Base-by-base conservation (phyloP, 2,888 invertebrate genomes). In the Netelia inedita region DNA sequence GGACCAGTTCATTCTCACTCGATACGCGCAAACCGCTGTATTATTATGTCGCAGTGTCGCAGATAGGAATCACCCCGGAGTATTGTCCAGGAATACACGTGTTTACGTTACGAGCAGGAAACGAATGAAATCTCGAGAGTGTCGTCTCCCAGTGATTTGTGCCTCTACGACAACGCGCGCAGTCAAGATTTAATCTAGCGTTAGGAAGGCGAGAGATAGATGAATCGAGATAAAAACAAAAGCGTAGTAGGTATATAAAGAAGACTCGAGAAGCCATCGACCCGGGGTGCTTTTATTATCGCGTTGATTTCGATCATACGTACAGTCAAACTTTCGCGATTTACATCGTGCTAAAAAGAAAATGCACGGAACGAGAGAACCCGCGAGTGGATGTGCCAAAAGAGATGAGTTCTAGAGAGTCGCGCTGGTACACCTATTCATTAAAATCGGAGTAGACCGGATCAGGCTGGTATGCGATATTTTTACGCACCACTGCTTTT, bases 161-260 rank as follows among this genome's bases (percentile, higher is more conserved):
- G 46, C 68, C 35, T 35, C 6, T 59, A 59, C 74, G 79, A 83
- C 74, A 68, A 83, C 69, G 74, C 79, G 14, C n/a, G 6, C 16
- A 5, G 16, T 59, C 14, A 59, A 73, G 79, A 79, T 83, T 69
- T 69, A 74, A 83, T 83, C 82, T 66, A 19, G 68, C 35, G 79
- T 21, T 10, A 14, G 59, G 50, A 23, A 66, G 21, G 50, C 55
- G 79, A 66, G 43, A 55, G 63, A 74, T 78, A 55, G 46, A 79
- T 74, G 66, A 79, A 79, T 68, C 46, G 63, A 79, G 74, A 83
- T 83, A 57, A 83, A 75, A 79, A 72, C 61, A 69, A 73, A 35
- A 61, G 53, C 46, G 72, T 57, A n/a, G 71, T 71, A 55, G 9
- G 16, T 11, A 71, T 57, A 23, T 10, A 14, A 35, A 28, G 74